These are phyloP conservation scores for Calidris pygmaea DNA, from an alignment of 2,113 vertebrate genomes.

Conservation along the genomic window DNA sequence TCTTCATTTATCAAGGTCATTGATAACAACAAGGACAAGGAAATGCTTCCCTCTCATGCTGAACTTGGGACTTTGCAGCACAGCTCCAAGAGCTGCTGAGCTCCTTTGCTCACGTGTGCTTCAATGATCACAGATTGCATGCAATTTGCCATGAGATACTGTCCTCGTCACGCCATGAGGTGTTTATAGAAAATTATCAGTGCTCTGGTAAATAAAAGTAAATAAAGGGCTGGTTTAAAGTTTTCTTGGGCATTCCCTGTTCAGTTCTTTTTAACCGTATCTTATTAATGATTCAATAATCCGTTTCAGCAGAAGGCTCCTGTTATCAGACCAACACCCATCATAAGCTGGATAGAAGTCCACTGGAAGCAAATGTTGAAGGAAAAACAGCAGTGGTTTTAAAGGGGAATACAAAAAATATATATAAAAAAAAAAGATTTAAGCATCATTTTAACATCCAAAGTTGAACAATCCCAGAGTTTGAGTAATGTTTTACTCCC, in stretches of 20 bases:
- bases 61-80: background rate
- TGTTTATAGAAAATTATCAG: background rate
- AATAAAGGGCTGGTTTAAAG: background rate
- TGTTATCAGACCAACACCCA: background rate
- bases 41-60: background rate
- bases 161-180: background rate
- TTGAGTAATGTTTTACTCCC: background rate
- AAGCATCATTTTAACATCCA: background rate
- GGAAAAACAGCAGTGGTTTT: background rate
- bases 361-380: background rate
- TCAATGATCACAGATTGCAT: rapidly evolving
- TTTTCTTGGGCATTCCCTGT: background rate
- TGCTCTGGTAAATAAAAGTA: background rate
- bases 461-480: background rate
- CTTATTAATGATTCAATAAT: background rate
- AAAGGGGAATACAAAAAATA: background rate
- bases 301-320: background rate
- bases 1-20: background rate
- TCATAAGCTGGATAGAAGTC: background rate
- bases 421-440: background rate
- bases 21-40: background rate
- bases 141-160: background rate
- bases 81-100: background rate
- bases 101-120: background rate
- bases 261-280: background rate